Base-by-base conservation (phyloP, 2,113 vertebrate species). In the Muntiacus muntjak region DNA sequence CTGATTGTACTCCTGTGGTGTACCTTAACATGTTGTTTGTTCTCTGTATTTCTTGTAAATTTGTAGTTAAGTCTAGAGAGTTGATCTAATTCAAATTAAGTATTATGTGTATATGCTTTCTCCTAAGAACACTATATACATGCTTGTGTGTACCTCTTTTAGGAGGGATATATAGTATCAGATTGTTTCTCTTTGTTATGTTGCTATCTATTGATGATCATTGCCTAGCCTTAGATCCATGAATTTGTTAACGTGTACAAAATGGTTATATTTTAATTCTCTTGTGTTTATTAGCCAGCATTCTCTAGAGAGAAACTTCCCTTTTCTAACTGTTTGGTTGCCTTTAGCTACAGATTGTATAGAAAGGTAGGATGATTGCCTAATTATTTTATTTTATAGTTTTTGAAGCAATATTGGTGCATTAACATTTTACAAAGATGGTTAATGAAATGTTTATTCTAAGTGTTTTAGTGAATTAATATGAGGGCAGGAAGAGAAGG, bases 351-450 rank as follows among this genome's bases (percentile, higher is more conserved):
- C 2, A 79, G 30, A 60, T 78, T 87, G 7, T 92, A 3, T 60
- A 54, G 83, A 97, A 92, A 93, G 14, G 26, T 89, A 81, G 58
- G 17, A 43, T 76, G 62, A 64, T 79, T 92, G 25, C 47, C 36
- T 89, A 84, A 60, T 74, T 88, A n/a, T 85, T 95, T 89, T 67
- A 40, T 86, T 96, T 89, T 74, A 40, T 58, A 91, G 7, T 64
- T 97, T 96, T 91, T 30, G 93, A 88, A 93, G 54, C 94, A 96
- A 91, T 95, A 40, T 33, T 89, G 14, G 23, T 91, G 96, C 2
- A 79, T 28, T 74, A 81, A 64, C 13, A 87, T 93, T 96, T 93
- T 91, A 19, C n/a, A 71, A 47, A 85, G 83, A 67, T 91, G 58
- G 82, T 23, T 11, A 50, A 15, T 96, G 50, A 90, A 89, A 43